Evolutionary conservation across 1,140 invertebrate species (phyloP), one percentile per base, ranked within the genome.

Genomic region (Rhynchophorus ferrugineus): DNA sequence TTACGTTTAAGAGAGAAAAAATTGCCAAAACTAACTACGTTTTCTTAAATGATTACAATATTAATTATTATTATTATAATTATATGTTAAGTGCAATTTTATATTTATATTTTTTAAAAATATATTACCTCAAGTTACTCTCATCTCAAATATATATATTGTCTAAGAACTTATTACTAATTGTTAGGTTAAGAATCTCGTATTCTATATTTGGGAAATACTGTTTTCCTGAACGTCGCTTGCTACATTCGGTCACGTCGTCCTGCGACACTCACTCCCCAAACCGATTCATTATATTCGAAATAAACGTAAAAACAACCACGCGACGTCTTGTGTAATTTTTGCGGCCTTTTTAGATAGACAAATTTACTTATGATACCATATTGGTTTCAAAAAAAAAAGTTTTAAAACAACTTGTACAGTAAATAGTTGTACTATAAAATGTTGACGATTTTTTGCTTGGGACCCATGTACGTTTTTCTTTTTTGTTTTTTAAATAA

Each of bases 111-210:
- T 50, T 42, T 50, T 50, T 38, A 42, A 44, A 21, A 33, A 21
- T 54, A 45, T 63, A 61, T 61, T 65, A 65, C 61, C 60, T 63
- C 60, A 65, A 41, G 17, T 43, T 60, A 44, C 59, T 60, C 60
- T 58, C 56, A 62, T 61, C 56, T 60, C 56, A 58, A 58, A 49
- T 57, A 49, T 49, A 49, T 59, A 43, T 47, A 47, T 33, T 34
- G 35, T 44, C 29, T 45, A 39, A 45, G 18, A 13, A 53, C 24
- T 57, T 50, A 47, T 58, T 44, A 55, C 37, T 58, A 55, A 45
- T 55, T 36, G 11, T 57, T 54, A 39, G 33, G 49, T 60, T 54
- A 50, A 48, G 54, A 59, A 59, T 61, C 59, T 61, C 46, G 49
- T 53, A 47, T 61, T 56, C 49, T 45, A 56, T 22, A 47, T 35